phyloP scores from a whole-genome alignment of 2,797 vertebrate genomes.

The Meriones psammophilus region DNA sequence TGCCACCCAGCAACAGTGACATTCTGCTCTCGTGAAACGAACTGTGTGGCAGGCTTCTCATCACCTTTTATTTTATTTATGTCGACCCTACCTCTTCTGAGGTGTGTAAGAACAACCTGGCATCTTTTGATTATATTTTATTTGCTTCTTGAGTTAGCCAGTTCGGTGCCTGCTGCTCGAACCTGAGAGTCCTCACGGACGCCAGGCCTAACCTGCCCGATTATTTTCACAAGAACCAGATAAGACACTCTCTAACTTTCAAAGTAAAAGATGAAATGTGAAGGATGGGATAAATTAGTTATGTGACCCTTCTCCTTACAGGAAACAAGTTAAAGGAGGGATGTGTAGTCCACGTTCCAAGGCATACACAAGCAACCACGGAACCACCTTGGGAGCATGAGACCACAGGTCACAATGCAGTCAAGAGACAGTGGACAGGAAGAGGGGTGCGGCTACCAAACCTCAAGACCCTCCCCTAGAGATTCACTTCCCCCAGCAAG shows the following conservation, averaged over 20 bases:
- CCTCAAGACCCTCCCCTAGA: background rate
- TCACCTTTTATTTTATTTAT: background rate
- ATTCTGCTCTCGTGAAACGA: background rate
- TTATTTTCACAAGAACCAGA: background rate
- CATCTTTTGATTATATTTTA: constrained; percentile 19
- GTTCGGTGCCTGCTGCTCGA: background rate
- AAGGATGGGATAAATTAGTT: background rate
- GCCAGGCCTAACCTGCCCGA: background rate
- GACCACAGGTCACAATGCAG: background rate
- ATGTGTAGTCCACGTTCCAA: background rate
- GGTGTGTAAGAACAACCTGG: background rate
- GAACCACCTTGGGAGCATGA: background rate
- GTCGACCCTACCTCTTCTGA: background rate
- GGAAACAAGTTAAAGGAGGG: background rate
- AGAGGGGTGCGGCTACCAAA: background rate
- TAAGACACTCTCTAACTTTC: constrained; percentile 27
- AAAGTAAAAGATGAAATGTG: background rate
- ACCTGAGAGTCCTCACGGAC: background rate
- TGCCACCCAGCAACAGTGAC: background rate
- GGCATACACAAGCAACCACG: background rate
- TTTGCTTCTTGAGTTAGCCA: constrained; percentile 51
- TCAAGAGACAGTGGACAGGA: background rate
- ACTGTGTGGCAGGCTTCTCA: background rate
- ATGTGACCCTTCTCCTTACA: background rate
- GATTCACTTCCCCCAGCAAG: background rate